Evolutionary conservation across 2,113 vertebrate species (phyloP).

Genomic region (Heterotis niloticus): DNA sequence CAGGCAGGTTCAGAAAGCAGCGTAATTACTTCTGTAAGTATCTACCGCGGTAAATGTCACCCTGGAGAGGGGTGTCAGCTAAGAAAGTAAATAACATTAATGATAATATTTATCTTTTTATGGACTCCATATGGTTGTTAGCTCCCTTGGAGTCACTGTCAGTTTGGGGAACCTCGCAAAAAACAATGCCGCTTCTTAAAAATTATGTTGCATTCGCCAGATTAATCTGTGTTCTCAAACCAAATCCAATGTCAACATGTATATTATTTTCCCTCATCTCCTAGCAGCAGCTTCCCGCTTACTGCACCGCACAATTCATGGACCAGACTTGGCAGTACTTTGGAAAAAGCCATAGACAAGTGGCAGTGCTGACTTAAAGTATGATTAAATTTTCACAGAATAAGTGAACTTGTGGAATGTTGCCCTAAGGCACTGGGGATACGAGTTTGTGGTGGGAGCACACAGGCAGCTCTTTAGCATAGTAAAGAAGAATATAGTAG

Average conservation of each 20-base stretch:
- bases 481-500: constrained; percentile 17
- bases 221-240: constrained; percentile 42
- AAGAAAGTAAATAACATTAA: not conserved
- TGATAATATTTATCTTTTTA: not conserved
- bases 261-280: constrained; percentile 41
- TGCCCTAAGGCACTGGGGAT: not conserved
- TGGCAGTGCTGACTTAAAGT: not conserved
- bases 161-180: not conserved
- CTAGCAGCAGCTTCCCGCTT: constrained; percentile 38
- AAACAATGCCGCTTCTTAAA: constrained; percentile 23
- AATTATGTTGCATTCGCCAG: constrained; percentile 29
- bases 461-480: constrained; percentile 20
- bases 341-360: constrained; percentile 25
- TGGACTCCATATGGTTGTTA: not conserved
- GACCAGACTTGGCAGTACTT: constrained; percentile 27
- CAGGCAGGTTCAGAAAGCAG: not conserved
- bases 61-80: not conserved
- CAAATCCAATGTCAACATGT: constrained; percentile 36
- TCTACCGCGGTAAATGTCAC: not conserved
- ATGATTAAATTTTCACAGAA: not conserved
- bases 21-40: constrained; percentile 7
- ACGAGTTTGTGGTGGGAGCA: constrained; percentile 4
- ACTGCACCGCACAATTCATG: constrained; percentile 33
- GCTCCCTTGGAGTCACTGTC: not conserved
- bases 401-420: too few relatives aligned